phyloP scores from a whole-genome alignment of 2,113 vertebrate genomes.

The Proteles cristata region DNA sequence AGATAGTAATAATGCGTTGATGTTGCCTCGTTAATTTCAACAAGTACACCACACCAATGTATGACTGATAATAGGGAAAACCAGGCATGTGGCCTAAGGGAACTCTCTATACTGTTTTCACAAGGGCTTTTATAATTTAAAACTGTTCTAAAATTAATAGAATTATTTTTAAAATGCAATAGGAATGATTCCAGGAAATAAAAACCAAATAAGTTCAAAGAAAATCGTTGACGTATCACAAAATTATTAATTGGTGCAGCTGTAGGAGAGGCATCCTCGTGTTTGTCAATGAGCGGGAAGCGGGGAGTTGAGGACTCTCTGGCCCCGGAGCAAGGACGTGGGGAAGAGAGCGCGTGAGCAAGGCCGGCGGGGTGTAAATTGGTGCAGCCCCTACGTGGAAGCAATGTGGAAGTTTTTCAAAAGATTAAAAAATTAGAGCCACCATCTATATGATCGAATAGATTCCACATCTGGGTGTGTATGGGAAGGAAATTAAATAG shows the following conservation, averaged over 20 bases:
- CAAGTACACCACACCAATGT: fast-evolving
- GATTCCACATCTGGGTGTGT: not conserved
- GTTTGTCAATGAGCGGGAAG: not conserved
- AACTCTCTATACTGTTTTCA: too few relatives aligned
- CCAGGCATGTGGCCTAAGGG: fast-evolving
- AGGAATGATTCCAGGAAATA: not conserved
- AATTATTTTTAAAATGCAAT: not conserved
- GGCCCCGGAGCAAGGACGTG: not conserved
- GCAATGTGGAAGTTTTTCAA: too few relatives aligned
- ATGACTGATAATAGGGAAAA: not conserved
- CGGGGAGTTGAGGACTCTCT: not conserved
- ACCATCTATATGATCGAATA: not conserved
- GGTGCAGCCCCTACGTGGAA: not conserved
- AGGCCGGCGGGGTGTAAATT: not conserved
- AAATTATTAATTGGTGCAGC: not conserved
- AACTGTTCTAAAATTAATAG: not conserved
- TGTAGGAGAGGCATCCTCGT: not conserved
- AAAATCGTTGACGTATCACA: not conserved
- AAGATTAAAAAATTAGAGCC: not conserved
- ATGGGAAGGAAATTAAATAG: not conserved
- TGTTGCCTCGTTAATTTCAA: fast-evolving
- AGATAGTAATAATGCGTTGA: fast-evolving
- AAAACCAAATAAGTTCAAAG: not conserved
- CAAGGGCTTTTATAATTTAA: not conserved
- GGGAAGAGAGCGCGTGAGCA: not conserved